These are phyloP conservation scores for Xestia sexstrigata DNA, from an alignment of 2,888 invertebrate genomes.

Conservation along the genomic window DNA sequence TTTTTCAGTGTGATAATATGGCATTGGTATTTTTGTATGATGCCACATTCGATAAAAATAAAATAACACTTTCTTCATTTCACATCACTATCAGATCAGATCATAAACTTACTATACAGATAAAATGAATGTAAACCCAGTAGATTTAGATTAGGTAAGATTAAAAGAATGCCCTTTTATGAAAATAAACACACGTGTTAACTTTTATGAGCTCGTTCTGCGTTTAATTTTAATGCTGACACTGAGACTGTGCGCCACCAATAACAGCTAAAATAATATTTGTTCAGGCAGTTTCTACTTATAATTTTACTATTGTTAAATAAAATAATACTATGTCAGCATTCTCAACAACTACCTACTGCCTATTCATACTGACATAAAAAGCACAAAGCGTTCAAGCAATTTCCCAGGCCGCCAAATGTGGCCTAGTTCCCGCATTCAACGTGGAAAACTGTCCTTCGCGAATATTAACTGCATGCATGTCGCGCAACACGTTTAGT, in stretches of 20 bases:
- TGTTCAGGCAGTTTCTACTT: constrained; percentile 25
- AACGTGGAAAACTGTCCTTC: constrained; percentile 59
- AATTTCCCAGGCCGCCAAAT: constrained; percentile 58
- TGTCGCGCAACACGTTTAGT: constrained; percentile 32
- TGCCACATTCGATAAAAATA: constrained; percentile 18
- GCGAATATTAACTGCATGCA: constrained; percentile 49
- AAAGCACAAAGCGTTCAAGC: constrained; percentile 42
- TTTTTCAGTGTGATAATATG: constrained; percentile 24
- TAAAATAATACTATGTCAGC: constrained; percentile 29
- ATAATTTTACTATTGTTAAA: constrained; percentile 33
- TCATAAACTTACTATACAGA: constrained; percentile 10
- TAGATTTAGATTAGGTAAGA: neutral
- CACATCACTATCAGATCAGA: constrained; percentile 16
- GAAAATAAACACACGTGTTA: constrained; percentile 31
- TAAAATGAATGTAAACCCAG: neutral
- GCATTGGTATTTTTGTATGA: constrained; percentile 43
- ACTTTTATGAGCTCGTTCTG: neutral
- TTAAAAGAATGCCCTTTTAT: neutral
- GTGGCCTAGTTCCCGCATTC: constrained; percentile 67
- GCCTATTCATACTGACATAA: constrained; percentile 28
- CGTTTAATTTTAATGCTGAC: constrained; percentile 28
- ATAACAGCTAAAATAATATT: constrained; percentile 52
- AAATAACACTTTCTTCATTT: constrained; percentile 10
- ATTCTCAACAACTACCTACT: constrained; percentile 33
- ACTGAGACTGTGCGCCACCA: constrained; percentile 13